Percentiles rank a stretch among this genome's conserved stretches.
Evolutionary conservation across 2,888 invertebrate species (phyloP).

Genomic region (Timandra comae): DNA sequence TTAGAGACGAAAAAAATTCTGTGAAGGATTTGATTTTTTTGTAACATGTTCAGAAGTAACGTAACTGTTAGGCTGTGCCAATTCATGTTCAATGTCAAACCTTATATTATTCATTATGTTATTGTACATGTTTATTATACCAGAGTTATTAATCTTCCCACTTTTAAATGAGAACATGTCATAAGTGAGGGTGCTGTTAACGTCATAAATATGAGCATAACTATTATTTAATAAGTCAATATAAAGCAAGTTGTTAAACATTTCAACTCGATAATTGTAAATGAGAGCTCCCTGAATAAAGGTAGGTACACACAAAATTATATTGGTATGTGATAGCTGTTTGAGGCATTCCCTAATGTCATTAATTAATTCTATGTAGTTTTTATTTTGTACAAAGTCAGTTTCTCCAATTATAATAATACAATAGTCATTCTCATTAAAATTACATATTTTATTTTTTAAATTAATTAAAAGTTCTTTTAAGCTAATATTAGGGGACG

Average conservation of each 20-base stretch:
- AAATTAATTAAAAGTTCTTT: neutral
- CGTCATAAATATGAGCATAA: conserved; percentile 7
- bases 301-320: conserved; percentile 4
- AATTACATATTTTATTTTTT: conserved; percentile 2
- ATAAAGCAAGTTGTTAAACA: conserved; percentile 6
- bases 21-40: neutral
- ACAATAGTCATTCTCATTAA: too few species aligned
- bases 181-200: too few species aligned
- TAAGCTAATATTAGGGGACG: too few species aligned
- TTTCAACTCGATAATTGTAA: conserved; percentile 5
- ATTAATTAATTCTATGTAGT: too few species aligned
- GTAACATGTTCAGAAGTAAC: neutral
- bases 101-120: neutral
- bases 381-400: too few species aligned
- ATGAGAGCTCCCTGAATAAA: conserved; percentile 5
- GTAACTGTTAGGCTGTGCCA: neutral
- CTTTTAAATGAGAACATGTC: conserved; percentile 6
- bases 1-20: neutral
- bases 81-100: neutral
- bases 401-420: too few species aligned
- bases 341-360: too few species aligned
- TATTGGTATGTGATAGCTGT: too few species aligned
- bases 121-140: conserved; percentile 4
- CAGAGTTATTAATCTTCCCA: conserved; percentile 4
- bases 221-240: conserved; percentile 4